Base-by-base conservation (phyloP, 1,140 invertebrate species). In the Ceratina calcarata region DNA sequence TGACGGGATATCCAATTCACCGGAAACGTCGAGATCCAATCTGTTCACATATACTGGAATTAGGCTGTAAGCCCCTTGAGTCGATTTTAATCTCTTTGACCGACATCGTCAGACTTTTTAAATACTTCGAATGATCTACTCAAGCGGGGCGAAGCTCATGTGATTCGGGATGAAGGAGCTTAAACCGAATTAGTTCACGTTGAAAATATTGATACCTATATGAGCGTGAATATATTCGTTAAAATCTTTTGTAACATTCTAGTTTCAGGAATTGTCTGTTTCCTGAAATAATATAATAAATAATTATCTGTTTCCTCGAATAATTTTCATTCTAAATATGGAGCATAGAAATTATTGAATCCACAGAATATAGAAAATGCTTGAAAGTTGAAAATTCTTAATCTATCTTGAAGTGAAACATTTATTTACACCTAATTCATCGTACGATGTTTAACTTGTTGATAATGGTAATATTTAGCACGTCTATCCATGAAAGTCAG, bases 1-100 rank as follows among this genome's bases (percentile, higher is more conserved):
- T 57, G 37, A 57, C 60, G 20, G 72, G 71, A 37, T 69, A 84
- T 84, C 53, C 72, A 71, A 71, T 77, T 69, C 72, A 68, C 68
- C 58, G 62, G 55, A 72, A 85, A 77, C 72, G 78, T 79, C 53
- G 66, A 16, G 60, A 83, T 87, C 81, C 81, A 80, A 86, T 88
- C 79, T 73, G 64, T 53, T 64, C 12, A 24, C 73, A 80, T 70
- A 20, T 74, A 66, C 68, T 22, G 73, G 65, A 81, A 83, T 87
- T 81, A 76, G 65, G 70, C 72, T 76, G 78, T 86, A 86, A 87
- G 78, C 65, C 80, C 58, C 27, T 53, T 62, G 61, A 53, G 22
- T 32, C 37, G 61, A 86, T 74, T 75, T 78, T 87, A 83, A 87
- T 86, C 78, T 75, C 22, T 32, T 18, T 58, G 45, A 61, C 18